Conservation (phyloP, 2,113 vertebrate species). For the Sitta europaea region DNA sequence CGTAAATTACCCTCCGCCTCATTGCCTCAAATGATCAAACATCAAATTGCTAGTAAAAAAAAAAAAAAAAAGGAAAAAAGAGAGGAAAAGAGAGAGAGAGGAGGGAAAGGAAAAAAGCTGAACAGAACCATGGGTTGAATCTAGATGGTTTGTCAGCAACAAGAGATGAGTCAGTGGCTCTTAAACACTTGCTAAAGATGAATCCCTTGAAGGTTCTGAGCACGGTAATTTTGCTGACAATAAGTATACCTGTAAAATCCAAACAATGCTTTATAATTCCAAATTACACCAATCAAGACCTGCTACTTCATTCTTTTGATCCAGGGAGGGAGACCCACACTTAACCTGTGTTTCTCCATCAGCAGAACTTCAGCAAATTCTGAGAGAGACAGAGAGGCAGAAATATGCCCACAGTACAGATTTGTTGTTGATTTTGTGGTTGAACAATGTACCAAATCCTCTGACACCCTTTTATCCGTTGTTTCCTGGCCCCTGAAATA, state of each 20-base stretch:
- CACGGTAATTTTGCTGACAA: conserved; percentile 37
- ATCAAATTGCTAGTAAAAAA: conserved; percentile 90
- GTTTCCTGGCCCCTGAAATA: neutral
- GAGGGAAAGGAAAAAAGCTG: conserved; percentile 58
- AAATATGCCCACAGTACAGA: neutral
- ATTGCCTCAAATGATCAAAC: conserved; percentile 97
- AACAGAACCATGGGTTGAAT: conserved; percentile 83
- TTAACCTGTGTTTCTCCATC: neutral
- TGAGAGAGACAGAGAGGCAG: neutral
- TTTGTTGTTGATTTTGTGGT: neutral
- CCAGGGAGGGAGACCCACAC: neutral
- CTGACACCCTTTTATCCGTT: neutral
- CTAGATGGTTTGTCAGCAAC: conserved; percentile 85
- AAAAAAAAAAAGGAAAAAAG: conserved; percentile 59
- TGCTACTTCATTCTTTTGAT: neutral
- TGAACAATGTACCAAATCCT: neutral
- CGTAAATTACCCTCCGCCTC: conserved; percentile 93
- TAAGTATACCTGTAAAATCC: conserved; percentile 55
- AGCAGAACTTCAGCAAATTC: neutral
- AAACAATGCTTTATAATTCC: conserved; percentile 65
- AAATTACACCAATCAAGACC: neutral
- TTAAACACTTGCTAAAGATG: conserved; percentile 65
- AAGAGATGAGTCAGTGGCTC: conserved; percentile 77
- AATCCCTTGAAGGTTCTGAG: conserved; percentile 46
- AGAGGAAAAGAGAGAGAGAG: conserved; percentile 41